Base-by-base conservation (phyloP, 2,113 vertebrate species). In the Eulacestoma nigropectus region DNA sequence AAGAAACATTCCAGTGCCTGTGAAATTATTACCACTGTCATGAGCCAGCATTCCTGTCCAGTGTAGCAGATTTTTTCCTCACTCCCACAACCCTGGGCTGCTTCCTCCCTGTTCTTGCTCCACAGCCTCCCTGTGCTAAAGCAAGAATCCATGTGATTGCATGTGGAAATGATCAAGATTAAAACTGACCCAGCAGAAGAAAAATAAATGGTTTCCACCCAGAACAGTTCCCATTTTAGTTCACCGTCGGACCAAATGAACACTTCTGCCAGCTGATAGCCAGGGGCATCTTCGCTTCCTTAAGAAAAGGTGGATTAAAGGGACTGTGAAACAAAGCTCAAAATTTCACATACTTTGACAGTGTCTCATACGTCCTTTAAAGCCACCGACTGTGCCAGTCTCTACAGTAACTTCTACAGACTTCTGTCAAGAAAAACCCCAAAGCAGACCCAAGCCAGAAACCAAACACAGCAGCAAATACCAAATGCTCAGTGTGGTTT, bases 1-100 rank as follows among this genome's bases (percentile, higher is more conserved):
- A 92, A 83, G 75, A 93, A 92, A 92, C 91, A 93, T 93, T 92
- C 73, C 89, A 63, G 32, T 8, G 44, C 26, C 86, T 87, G 59
- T 50, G 64, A 78, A 90, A 63, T 81, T 88, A 74, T 69, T 81
- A 56, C 53, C 70, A 91, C 67, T 42, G 75, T 41, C 57, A 73
- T 37, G 62, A 94, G 72, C 67, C 78, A 76, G 79, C 90, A 94
- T 76, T 96, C 75, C 90, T 73, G 22, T 17, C 33, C 78, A 64
- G 0, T 4, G 37, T 1, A 86, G 75, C 70, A 81, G 46, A 76
- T 76, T 79, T 68, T n/a, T 47, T 79, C 37, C 78, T 85, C 67
- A 88, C 90, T 93, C 93, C 68, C 83, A 97, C 72, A 88, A 11
- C 39, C n/a, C 33, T 35, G 56, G 75, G 49, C 39, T 75, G 73